Conservation (phyloP, 1,140 invertebrate species). For the Neodiprion virginianus region DNA sequence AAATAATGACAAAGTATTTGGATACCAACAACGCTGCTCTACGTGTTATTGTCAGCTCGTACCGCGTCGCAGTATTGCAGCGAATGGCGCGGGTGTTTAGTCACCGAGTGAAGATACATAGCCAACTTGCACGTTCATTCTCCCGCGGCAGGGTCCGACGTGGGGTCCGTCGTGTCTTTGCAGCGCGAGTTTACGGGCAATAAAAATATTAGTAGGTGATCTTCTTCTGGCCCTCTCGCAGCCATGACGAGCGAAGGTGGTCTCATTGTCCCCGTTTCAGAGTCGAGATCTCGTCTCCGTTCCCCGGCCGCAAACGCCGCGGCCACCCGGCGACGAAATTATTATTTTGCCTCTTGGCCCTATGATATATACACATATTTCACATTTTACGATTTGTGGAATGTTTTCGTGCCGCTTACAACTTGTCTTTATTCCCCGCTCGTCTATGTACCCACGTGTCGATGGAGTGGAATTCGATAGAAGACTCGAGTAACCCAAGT, state of each 20-base stretch:
- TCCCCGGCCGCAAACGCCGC: not conserved
- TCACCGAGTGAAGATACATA: not conserved
- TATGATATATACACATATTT: constrained; percentile 36
- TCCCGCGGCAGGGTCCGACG: constrained; percentile 2
- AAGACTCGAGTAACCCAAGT: not conserved
- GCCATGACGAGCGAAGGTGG: not conserved
- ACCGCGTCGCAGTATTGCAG: no score
- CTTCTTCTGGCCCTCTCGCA: constrained; percentile 15
- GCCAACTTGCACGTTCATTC: not conserved
- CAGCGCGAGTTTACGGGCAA: constrained; percentile 46
- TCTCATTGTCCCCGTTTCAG: not conserved
- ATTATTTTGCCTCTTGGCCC: constrained; percentile 17
- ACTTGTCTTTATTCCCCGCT: constrained; percentile 13
- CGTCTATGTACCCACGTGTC: not conserved
- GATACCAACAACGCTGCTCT: no score
- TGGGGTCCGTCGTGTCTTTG: constrained; percentile 23
- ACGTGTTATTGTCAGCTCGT: no score
- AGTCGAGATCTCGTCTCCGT: not conserved
- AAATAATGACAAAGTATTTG: no score
- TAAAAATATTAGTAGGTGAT: constrained; percentile 52
- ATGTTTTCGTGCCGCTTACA: constrained; percentile 32
- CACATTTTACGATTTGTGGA: constrained; percentile 50
- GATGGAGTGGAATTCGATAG: not conserved
- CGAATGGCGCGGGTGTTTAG: not conserved
- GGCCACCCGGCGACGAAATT: not conserved